Evolutionary conservation across 2,888 invertebrate species (phyloP).

Genomic region (Theretra japonica): DNA sequence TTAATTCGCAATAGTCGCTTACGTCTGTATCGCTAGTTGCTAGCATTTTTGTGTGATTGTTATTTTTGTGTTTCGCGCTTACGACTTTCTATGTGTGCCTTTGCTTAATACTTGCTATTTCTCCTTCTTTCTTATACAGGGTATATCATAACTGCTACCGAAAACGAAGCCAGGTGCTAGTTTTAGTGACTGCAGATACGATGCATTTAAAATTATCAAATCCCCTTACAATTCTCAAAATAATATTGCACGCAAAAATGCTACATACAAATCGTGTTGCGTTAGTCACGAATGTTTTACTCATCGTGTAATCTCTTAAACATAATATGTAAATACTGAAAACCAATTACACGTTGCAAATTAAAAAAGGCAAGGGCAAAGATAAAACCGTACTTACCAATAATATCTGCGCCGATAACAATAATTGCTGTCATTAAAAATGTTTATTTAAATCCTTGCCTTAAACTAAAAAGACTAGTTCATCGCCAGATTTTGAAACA

Average conservation of each 20-base stretch:
- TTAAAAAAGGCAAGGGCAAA: conserved; percentile 34
- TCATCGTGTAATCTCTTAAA: neutral
- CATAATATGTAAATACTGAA: neutral
- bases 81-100: too few species aligned
- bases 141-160: too few species aligned
- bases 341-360: conserved; percentile 22
- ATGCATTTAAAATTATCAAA: too few species aligned
- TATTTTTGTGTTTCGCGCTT: too few species aligned
- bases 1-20: too few species aligned
- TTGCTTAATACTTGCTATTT: too few species aligned
- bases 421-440: conserved; percentile 41
- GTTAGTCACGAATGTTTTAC: conserved; percentile 20
- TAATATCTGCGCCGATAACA: conserved; percentile 48
- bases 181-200: too few species aligned
- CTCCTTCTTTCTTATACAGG: too few species aligned
- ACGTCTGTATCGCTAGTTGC: too few species aligned
- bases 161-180: too few species aligned
- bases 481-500: conserved; percentile 26
- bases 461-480: neutral
- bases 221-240: too few species aligned
- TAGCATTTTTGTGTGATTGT: too few species aligned
- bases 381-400: conserved; percentile 38
- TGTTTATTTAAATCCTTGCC: conserved; percentile 6
- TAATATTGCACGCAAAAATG: neutral
- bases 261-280: neutral